Percentiles rank a stretch among this genome's conserved stretches.
phyloP scores from a whole-genome alignment of 2,888 invertebrate genomes.

The Choristoneura rosaceana region DNA sequence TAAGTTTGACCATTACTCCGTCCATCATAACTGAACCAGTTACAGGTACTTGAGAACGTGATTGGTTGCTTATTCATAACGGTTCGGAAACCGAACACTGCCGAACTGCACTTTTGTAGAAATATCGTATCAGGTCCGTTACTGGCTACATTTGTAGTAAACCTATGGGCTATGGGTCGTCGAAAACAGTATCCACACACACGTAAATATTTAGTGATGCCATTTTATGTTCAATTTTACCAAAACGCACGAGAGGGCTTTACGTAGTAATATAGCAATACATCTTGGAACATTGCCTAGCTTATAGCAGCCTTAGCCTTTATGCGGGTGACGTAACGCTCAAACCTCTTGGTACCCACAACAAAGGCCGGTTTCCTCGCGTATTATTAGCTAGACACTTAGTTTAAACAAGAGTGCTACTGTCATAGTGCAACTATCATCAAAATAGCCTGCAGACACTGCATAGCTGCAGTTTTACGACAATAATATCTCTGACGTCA shows the following conservation, averaged over 20 bases:
- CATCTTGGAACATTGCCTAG: constrained; percentile 27
- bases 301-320: constrained; percentile 17
- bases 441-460: constrained; percentile 43
- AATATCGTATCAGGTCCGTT: too few relatives aligned
- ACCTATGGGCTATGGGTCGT: too few relatives aligned
- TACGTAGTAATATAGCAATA: constrained; percentile 34
- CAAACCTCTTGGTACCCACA: constrained; percentile 39
- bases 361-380: constrained; percentile 34
- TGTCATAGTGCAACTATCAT: constrained; percentile 32
- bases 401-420: constrained; percentile 40
- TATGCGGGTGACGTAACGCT: constrained; percentile 16
- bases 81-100: background rate
- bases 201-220: background rate
- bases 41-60: background rate
- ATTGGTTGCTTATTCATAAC: background rate
- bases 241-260: constrained; percentile 12
- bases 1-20: background rate
- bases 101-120: background rate
- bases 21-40: background rate
- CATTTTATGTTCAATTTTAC: constrained; percentile 8
- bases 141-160: too few relatives aligned
- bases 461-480: constrained; percentile 30
- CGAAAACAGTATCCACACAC: background rate
- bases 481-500: constrained; percentile 50
- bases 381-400: constrained; percentile 40